These are phyloP conservation scores for Patella caerulea DNA, from an alignment of 2,888 invertebrate species.

Conservation along the genomic window DNA sequence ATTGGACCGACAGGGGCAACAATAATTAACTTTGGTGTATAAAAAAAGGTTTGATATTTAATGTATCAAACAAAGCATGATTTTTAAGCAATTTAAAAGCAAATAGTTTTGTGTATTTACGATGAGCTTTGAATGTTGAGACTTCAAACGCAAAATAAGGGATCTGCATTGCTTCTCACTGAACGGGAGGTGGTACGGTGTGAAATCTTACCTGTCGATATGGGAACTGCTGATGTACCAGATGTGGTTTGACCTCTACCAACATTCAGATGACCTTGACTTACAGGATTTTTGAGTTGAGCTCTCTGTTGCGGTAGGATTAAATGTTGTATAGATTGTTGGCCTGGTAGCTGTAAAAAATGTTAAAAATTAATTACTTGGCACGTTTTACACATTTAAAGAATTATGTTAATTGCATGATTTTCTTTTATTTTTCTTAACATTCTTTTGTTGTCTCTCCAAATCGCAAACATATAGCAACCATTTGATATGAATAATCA, in stretches of 20 bases:
- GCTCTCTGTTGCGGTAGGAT: slow-evolving; percentile 54
- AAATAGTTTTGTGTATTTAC: background rate
- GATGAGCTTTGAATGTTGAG: background rate
- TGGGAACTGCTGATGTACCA: slow-evolving; percentile 47
- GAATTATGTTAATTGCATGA: too few species aligned
- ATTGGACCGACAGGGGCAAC: too few species aligned
- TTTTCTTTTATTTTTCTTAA: too few species aligned
- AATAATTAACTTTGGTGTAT: too few species aligned
- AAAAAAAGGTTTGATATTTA: too few species aligned
- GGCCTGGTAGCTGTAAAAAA: slow-evolving; percentile 48
- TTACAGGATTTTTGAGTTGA: slow-evolving; percentile 47
- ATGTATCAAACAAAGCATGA: too few species aligned
- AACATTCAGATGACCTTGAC: slow-evolving; percentile 41
- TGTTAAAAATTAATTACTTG: too few species aligned
- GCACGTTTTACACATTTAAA: too few species aligned
- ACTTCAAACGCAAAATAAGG: background rate
- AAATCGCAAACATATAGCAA: too few species aligned
- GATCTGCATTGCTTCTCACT: background rate
- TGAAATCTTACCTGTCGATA: slow-evolving; percentile 51
- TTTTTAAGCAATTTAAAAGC: too few species aligned
- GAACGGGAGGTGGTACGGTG: background rate
- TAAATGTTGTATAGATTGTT: slow-evolving; percentile 58
- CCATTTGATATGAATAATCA: too few species aligned
- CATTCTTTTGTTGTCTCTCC: too few species aligned
- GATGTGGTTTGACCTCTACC: slow-evolving; percentile 40